phyloP scores from a whole-genome alignment of 2,797 vertebrate species.

The Sus cebifrons region DNA sequence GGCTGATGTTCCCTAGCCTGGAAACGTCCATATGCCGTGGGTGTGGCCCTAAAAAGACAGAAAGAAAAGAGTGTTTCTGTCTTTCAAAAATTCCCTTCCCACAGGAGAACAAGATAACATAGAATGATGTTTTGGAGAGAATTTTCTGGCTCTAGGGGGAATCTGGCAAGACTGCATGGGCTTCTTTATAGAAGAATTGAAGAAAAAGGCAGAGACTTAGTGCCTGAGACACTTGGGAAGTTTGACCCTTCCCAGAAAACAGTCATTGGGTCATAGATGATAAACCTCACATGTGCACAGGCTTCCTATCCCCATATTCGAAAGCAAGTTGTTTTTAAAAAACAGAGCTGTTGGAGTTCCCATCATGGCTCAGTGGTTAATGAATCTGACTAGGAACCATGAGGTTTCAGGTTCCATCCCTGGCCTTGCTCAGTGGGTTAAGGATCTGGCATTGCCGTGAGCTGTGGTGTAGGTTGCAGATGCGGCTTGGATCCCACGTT shows the following conservation, averaged over 20 bases:
- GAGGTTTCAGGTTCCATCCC: no score
- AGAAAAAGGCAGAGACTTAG: neutral
- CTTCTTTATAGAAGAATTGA: neutral
- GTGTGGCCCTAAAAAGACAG: no score
- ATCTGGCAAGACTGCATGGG: neutral
- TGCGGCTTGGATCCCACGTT: no score
- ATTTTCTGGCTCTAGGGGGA: neutral
- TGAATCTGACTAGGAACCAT: no score
- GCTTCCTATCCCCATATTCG: neutral
- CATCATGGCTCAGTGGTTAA: no score
- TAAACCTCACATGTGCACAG: neutral
- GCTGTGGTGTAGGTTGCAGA: no score
- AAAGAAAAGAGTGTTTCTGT: neutral
- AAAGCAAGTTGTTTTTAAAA: neutral
- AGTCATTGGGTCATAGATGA: neutral
- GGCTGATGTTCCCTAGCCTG: no score
- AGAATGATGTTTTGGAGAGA: neutral
- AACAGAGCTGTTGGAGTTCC: no score
- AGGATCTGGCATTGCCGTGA: no score
- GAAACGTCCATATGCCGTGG: no score
- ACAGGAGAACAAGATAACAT: neutral
- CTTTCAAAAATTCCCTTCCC: conserved; percentile 1
- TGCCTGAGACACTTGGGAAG: neutral
- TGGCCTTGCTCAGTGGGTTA: no score
- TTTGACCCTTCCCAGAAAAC: conserved; percentile 12